Evolutionary conservation across 2,888 invertebrate species (phyloP).

Genomic region (Lycaena phlaeas): DNA sequence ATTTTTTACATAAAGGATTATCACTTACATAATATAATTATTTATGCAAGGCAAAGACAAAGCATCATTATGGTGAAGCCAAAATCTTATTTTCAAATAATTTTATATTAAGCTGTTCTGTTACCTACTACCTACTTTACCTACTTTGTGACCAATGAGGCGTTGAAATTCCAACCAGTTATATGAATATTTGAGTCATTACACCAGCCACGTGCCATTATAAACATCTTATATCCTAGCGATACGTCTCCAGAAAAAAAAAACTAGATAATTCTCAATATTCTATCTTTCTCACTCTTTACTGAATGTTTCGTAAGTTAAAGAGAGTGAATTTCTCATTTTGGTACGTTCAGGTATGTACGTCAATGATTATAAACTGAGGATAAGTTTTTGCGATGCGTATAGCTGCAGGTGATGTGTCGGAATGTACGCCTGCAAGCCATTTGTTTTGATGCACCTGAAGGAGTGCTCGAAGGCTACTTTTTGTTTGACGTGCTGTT

Average conservation of each 20-base stretch:
- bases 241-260: too few species aligned
- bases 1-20: too few species aligned
- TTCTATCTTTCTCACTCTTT: too few species aligned
- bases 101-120: neutral
- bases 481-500: conserved; percentile 8
- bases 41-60: too few species aligned
- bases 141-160: neutral
- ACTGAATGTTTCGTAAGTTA: too few species aligned
- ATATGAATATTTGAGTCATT: conserved; percentile 16
- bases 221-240: too few species aligned
- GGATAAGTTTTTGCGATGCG: conserved; percentile 37
- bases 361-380: neutral
- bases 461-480: conserved; percentile 3
- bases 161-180: neutral
- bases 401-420: conserved; percentile 26
- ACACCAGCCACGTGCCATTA: conserved; percentile 23
- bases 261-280: too few species aligned
- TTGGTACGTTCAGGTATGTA: neutral
- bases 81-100: neutral
- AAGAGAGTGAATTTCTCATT: neutral
- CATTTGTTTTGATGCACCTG: conserved; percentile 10
- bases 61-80: neutral
- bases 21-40: too few species aligned
- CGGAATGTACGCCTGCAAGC: conserved; percentile 20
- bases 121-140: neutral